Percentiles rank a stretch among this genome's conserved stretches.
Conservation (phyloP, 92 coral and sea anemone genomes). For the Phenganax subtilis region DNA sequence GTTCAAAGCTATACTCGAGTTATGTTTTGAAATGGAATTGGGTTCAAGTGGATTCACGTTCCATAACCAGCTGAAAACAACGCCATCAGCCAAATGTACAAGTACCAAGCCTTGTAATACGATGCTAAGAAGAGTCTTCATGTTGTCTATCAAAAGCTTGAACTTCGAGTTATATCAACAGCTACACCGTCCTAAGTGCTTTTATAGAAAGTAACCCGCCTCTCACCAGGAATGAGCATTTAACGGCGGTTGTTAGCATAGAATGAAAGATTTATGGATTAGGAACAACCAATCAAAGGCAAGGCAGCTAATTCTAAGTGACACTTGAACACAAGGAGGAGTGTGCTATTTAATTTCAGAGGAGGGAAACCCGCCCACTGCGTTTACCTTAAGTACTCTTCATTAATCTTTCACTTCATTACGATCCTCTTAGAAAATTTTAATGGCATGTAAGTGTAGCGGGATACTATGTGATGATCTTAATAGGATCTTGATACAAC, state of each 20-base stretch:
- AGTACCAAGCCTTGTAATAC: not conserved
- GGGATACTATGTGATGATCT: not conserved
- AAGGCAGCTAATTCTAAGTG: slow-evolving; percentile 4
- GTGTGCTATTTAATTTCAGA: slow-evolving; percentile 77
- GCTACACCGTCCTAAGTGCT: slow-evolving; percentile 5
- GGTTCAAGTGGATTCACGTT: slow-evolving; percentile 53
- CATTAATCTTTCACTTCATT: slow-evolving; percentile 22
- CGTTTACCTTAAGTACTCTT: slow-evolving; percentile 44
- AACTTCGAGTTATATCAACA: not conserved
- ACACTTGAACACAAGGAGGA: slow-evolving; percentile 60
- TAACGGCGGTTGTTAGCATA: not conserved
- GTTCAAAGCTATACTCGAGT: slow-evolving; percentile 6
- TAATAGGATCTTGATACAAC: not conserved
- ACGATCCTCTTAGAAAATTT: not conserved
- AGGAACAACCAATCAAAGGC: slow-evolving; percentile 30
- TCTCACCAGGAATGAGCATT: slow-evolving; percentile 25
- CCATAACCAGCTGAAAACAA: slow-evolving; percentile 78
- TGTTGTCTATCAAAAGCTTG: not conserved
- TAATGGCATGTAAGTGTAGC: no score
- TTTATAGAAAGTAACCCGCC: slow-evolving; percentile 3
- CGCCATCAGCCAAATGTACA: slow-evolving; percentile 53
- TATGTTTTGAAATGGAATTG: slow-evolving; percentile 1
- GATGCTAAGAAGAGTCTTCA: not conserved
- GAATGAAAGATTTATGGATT: slow-evolving; percentile 17
- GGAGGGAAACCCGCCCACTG: slow-evolving; percentile 81